Evolutionary conservation across 2,888 invertebrate species (phyloP).

Genomic region (Eupeodes luniger): DNA sequence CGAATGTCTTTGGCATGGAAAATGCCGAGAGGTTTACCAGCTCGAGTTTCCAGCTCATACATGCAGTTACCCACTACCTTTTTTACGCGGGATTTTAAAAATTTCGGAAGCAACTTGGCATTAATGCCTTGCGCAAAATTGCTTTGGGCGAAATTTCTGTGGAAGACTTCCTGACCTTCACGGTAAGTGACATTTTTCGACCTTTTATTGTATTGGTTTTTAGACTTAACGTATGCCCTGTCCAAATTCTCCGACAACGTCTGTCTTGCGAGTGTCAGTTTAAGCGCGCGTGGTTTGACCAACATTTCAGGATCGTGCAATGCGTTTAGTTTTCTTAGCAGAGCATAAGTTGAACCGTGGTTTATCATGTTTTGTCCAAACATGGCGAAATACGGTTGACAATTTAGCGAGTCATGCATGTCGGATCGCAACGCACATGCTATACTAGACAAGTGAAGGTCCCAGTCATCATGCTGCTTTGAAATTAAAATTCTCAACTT

Average conservation of each 20-base stretch:
- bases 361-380: constrained; percentile 11
- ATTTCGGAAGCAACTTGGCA: too few species aligned
- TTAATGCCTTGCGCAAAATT: too few species aligned
- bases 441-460: too few species aligned
- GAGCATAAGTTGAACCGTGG: not conserved
- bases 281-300: not conserved
- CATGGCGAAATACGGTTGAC: not conserved
- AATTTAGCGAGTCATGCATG: not conserved
- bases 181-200: not conserved
- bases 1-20: too few species aligned
- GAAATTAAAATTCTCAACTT: not conserved
- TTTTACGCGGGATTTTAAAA: too few species aligned
- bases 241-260: not conserved
- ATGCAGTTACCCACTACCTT: too few species aligned
- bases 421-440: not conserved
- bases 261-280: not conserved
- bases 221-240: constrained; percentile 10
- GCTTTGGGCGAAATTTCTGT: not conserved
- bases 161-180: not conserved
- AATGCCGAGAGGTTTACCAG: not conserved
- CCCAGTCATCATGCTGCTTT: not conserved
- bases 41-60: too few species aligned
- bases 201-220: not conserved
- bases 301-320: constrained; percentile 11
- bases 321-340: constrained; percentile 5